phyloP scores from a whole-genome alignment of 1,140 invertebrate species.

The Myzus persicae region DNA sequence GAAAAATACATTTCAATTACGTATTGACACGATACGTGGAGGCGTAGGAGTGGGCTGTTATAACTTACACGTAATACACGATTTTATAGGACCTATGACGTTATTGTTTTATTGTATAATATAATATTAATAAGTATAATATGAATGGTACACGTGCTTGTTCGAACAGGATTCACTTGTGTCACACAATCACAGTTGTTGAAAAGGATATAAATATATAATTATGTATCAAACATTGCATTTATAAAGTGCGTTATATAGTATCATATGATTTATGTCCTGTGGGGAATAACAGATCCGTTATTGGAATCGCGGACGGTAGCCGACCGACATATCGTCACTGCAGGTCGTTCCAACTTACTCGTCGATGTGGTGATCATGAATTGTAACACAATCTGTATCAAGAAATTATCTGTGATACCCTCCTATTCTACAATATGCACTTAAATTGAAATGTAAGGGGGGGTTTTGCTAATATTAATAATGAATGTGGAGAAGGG shows the following conservation, averaged over 20 bases:
- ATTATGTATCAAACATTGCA: background rate
- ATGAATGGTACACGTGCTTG: background rate
- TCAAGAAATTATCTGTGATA: background rate
- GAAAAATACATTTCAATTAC: background rate
- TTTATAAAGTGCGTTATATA: background rate
- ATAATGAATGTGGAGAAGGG: no score
- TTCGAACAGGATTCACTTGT: background rate
- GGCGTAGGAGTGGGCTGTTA: background rate
- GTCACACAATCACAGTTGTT: background rate
- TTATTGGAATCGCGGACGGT: rapidly evolving
- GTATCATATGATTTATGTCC: background rate
- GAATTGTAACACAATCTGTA: background rate
- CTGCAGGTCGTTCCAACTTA: background rate
- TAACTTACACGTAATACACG: background rate
- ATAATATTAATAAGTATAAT: background rate
- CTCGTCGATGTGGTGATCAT: background rate
- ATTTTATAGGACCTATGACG: background rate
- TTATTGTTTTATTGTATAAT: background rate
- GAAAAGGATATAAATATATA: background rate
- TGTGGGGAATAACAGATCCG: background rate
- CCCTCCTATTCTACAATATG: no score
- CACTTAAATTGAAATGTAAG: no score
- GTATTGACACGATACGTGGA: background rate
- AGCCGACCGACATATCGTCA: background rate
- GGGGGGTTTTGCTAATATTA: no score